Base-by-base conservation (phyloP, 1,140 invertebrate species). In the Drosophila bipectinata region DNA sequence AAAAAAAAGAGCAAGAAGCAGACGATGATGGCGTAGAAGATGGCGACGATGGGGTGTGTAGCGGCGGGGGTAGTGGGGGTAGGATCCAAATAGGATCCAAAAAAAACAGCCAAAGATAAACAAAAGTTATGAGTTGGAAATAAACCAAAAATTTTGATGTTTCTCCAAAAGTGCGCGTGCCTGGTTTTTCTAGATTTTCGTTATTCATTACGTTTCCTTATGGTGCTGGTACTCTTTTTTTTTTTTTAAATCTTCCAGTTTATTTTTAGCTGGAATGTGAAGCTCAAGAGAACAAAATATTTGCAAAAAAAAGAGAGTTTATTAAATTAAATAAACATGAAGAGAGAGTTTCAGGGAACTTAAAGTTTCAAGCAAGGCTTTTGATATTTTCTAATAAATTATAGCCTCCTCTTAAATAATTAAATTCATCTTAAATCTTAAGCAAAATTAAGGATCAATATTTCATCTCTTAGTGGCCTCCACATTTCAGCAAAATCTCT, bases 121-220 rank as follows among this genome's bases (percentile, higher is more conserved):
- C 81, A 84, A 85, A 84, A 85, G 81, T 85, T 85, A 85, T 85
- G 82, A 85, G 75, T 81, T 72, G 77, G 73, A 85, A 85, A 87
- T 85, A 85, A 85, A 85, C 74, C 76, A 85, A 81, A 85, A 75
- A 45, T 63, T 74, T 87, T 68, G 74, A 78, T 87, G 74, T 80
- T 79, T 71, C 67, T 61, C 67, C 67, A 71, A 71, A 44, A 67
- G 73, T 52, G 64, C 64, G 76, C 67, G 72, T 67, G 69, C 71
- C 57, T 62, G 44, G 9, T 26, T 14, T 45, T 63, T 39, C 18
- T 47, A 39, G 8, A 6, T 28, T 34, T 37, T 37, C 10, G 34
- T 37, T 37, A n/a, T 62, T 44, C 21, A 51, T 57, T 55, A 18
- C 52, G 59, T 64, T 79, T 64, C 72, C 67, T 72, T 83, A 79